These are phyloP conservation scores for Cromileptes altivelis DNA, from an alignment of 2,113 vertebrate species.

Conservation along the genomic window DNA sequence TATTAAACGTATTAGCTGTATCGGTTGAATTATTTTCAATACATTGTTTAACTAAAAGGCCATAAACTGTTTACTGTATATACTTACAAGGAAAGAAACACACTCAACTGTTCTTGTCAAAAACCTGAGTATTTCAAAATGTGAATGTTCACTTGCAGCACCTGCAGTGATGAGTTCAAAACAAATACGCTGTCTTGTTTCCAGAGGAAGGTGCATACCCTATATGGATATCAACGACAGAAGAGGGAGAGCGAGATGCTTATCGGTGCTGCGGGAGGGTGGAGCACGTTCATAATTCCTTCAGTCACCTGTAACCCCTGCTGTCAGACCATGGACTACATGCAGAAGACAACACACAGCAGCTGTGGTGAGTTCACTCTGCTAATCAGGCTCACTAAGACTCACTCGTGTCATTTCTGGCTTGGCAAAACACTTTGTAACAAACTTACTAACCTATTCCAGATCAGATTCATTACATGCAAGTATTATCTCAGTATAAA, in stretches of 20 bases:
- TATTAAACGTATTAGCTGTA: no score
- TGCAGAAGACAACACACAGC: not conserved
- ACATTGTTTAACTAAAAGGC: no score
- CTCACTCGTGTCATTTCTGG: not conserved
- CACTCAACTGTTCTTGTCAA: no score
- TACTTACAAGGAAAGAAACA: no score
- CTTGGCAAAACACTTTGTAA: not conserved
- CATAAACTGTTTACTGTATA: no score
- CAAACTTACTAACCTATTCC: not conserved
- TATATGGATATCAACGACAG: not conserved
- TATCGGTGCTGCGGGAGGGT: constrained; percentile 15
- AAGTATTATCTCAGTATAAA: not conserved
- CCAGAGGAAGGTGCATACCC: no score
- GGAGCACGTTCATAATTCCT: constrained; percentile 47
- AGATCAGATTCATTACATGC: not conserved
- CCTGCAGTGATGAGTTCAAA: no score
- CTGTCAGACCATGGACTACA: constrained; percentile 51
- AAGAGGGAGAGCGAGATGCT: not conserved
- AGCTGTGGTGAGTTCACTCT: constrained; percentile 44
- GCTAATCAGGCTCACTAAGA: not conserved
- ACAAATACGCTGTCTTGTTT: no score
- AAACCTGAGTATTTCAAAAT: no score
- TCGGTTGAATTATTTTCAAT: no score
- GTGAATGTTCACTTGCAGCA: no score
- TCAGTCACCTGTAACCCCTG: not conserved